These are phyloP conservation scores for Genyomyrus donnyi DNA, from an alignment of 2,113 vertebrate species.

Conservation along the genomic window DNA sequence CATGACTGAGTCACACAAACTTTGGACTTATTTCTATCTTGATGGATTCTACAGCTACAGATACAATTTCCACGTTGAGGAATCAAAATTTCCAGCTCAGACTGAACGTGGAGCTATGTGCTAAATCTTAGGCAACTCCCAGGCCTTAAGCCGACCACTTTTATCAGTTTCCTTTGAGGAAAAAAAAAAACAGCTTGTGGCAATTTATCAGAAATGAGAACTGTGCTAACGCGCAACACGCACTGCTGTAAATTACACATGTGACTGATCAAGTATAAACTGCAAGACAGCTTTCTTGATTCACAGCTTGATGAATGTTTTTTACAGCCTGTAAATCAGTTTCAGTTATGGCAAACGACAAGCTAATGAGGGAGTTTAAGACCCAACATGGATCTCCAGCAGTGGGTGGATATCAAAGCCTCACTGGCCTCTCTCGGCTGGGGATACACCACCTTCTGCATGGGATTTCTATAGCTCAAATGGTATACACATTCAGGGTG, in stretches of 20 bases:
- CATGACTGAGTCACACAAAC: constrained; percentile 20
- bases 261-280: background rate
- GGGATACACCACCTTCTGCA: background rate
- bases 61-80: background rate
- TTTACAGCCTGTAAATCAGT: background rate
- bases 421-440: background rate
- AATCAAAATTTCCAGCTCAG: background rate
- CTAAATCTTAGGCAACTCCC: background rate
- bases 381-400: background rate
- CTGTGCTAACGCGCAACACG: constrained; percentile 22
- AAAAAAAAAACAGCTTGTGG: background rate
- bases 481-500: background rate
- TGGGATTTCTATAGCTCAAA: background rate
- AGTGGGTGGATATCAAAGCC: background rate
- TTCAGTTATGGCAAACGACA: background rate
- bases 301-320: background rate
- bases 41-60: constrained; percentile 32
- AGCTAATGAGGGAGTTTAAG: background rate
- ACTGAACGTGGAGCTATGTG: background rate
- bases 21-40: constrained; percentile 47
- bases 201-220: background rate
- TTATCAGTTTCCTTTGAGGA: background rate
- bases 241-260: background rate
- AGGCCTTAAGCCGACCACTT: background rate
- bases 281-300: background rate